Evolutionary conservation across 1,140 invertebrate species (phyloP), one percentile per base, ranked within the genome.

Genomic region (Anagrus nilaparvatae): DNA sequence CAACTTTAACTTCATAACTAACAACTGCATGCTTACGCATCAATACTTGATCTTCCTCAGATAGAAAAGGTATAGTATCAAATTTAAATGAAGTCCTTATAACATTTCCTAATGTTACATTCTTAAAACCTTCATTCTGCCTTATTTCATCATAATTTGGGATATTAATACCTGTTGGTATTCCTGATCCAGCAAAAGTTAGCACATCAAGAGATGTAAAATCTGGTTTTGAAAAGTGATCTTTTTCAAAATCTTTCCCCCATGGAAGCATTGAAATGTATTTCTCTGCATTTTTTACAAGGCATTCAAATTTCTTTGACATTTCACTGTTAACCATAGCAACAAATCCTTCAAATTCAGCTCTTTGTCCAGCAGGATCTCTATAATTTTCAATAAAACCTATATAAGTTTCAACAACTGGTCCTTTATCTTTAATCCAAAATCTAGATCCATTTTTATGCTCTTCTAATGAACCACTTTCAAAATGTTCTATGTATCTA

Each of bases 71-170:
- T 44, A 87, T 81, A 16, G 78, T 75, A 13, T 79, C 74, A 44
- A 82, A 77, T 51, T 87, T 86, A 64, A 88, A 87, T 25, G 78
- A 80, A 5, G 90, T 82, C 5, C 84, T 82, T 51, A 97, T 83
- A 5, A 97, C 92, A 70, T 97, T 97, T 5, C 87, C 87, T 3
- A 97, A 67, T 0, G 90, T 93, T 0, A 97, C 93, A 61, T 97
- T 97, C 58, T 97, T 97, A 59, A 97, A 97, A 4, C 94, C 94
- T 69, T 95, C 89, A 40, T 75, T 77, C 60, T 97, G 90, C 20
- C 89, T 78, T 41, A 97, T 96, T 52, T 94, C 89, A 63, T 96
- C 90, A 73, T 97, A 97, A 65, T 97, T 97, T 16, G 93, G 93
- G 68, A 97, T 97, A 62, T 96, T 97, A 43, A 97, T 97, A 25